Conservation (phyloP, 2,113 vertebrate genomes). For the Lepidothrix coronata region DNA sequence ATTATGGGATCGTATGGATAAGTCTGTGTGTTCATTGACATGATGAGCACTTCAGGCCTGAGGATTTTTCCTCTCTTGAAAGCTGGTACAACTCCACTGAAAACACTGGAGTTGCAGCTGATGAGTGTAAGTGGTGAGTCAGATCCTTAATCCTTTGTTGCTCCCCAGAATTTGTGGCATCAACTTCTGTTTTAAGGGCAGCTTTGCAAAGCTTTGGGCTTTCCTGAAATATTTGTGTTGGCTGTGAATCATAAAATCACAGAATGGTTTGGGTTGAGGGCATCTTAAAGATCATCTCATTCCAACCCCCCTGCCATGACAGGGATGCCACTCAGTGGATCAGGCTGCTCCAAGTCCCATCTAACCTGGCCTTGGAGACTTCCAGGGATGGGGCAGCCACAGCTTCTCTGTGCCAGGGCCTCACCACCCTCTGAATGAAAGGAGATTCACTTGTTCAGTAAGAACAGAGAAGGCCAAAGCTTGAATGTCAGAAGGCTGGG, state of each 20-base stretch:
- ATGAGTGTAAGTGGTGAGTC: constrained; percentile 46
- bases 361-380: neutral
- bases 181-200: constrained; percentile 4
- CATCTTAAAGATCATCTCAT: neutral
- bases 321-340: neutral
- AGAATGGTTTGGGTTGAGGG: neutral
- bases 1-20: constrained; percentile 19
- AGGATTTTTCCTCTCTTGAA: neutral
- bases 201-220: constrained; percentile 12
- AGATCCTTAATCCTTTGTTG: constrained; percentile 35
- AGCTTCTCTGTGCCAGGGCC: neutral
- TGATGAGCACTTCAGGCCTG: constrained; percentile 51
- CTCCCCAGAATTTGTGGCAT: constrained; percentile 31
- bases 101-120: constrained; percentile 34
- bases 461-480: neutral
- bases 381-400: neutral
- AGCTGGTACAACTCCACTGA: constrained; percentile 21
- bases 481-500: neutral
- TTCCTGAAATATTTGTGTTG: neutral
- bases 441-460: neutral
- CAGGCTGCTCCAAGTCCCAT: neutral
- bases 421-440: neutral
- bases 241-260: neutral
- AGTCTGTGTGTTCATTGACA: constrained; percentile 44
- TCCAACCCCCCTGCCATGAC: neutral